Base-by-base conservation (phyloP, 1,140 invertebrate genomes). In the Aphaenogaster rudis region DNA sequence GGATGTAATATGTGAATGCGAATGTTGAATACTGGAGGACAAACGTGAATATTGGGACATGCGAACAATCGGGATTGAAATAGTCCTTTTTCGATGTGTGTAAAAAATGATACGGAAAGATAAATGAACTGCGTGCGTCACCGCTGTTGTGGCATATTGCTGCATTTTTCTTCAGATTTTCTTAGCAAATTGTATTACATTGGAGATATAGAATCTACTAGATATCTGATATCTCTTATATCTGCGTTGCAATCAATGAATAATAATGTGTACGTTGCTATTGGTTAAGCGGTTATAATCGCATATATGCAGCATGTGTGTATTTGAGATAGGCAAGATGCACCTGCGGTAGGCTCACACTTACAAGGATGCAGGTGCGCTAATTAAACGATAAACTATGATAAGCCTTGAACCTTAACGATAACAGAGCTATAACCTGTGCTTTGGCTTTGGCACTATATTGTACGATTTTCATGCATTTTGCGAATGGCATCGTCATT, bases 321-420 rank as follows among this genome's bases (percentile, higher is more conserved):
- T 72, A 57, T 61, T 59, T 61, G 69, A 61, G 42, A 48, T 61
- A 39, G 69, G 52, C 54, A 33, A 76, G 69, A 61, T 61, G 80
- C 80, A 84, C 69, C 80, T 84, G 80, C 80, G 69, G 45, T 76
- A 76, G 69, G 54, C 67, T 81, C 48, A 36, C 54, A 48, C 69
- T 84, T 50, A 63, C 42, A 21, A 42, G 80, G 54, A 36, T 84
- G 54, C 80, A 84, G 80, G 80, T 84, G 80, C 67, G 42, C 80
- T 84, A 84, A 84, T 84, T 84, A 84, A 82, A 82, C 80, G 80
- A 82, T 82, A 82, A 84, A 76, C 39, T 33, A 63, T 57, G 80
- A 61, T 84, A 84, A 84, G 80, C 54, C 7, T 45, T 57, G 69
- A 67, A 61, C 42, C 33, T 61, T 42, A 54, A 28, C 54, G 42